Percentiles rank a stretch among this genome's conserved stretches.
Evolutionary conservation across 2,797 vertebrate genomes (phyloP).

Genomic region (Saxicola maurus): DNA sequence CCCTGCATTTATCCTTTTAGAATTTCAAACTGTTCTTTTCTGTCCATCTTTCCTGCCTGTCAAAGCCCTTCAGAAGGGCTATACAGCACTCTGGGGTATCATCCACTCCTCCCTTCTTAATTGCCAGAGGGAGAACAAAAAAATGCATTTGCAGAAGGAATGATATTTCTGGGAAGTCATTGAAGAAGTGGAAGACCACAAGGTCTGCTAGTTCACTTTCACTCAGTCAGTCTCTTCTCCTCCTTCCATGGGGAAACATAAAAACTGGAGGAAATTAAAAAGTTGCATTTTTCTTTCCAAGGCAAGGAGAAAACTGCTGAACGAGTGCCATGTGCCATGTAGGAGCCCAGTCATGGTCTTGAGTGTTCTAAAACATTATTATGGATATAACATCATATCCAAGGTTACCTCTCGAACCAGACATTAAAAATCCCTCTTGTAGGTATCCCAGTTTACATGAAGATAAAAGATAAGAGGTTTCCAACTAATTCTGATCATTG

Average conservation of each 20-base stretch:
- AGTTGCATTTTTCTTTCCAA: not conserved
- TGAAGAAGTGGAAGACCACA: not conserved
- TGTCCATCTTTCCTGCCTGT: not conserved
- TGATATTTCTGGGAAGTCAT: not conserved
- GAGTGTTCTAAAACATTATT: not conserved
- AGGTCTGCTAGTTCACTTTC: not conserved
- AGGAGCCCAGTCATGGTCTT: not conserved
- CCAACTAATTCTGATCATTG: conserved; percentile 10
- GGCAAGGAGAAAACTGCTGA: not conserved
- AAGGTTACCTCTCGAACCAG: not conserved
- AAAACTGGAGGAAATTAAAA: not conserved
- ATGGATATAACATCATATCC: not conserved
- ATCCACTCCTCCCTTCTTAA: not conserved
- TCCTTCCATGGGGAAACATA: not conserved
- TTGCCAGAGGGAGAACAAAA: not conserved
- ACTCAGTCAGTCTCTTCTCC: not conserved
- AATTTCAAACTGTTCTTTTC: not conserved
- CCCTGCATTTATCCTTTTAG: not conserved
- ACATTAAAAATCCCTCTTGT: not conserved
- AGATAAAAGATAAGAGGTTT: not conserved
- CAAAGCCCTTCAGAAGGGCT: fast-evolving
- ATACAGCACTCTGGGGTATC: not conserved
- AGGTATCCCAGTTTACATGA: not conserved
- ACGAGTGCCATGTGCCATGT: not conserved
- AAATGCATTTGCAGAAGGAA: not conserved